These are phyloP conservation scores for Drosophila helvetica DNA, from an alignment of 2,888 invertebrate genomes.

Conservation along the genomic window DNA sequence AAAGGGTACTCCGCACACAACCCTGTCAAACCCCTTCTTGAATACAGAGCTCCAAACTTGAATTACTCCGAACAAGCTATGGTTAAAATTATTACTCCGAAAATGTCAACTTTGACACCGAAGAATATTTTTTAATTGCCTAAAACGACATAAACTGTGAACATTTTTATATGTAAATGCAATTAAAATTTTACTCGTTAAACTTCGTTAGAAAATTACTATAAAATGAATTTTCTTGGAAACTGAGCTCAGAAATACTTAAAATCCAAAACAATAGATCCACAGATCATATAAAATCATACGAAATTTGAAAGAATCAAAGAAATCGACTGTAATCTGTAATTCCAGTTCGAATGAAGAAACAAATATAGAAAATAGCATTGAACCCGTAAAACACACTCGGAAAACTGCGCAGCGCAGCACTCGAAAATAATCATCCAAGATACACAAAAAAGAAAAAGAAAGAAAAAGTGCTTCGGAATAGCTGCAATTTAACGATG, in stretches of 20 bases:
- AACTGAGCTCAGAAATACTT: neutral
- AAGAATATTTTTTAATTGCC: too few relatives aligned
- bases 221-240: neutral
- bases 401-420: slow-evolving; percentile 1
- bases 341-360: neutral
- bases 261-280: neutral
- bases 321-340: neutral
- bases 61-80: too few relatives aligned
- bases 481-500: slow-evolving; percentile 62
- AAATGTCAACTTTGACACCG: too few relatives aligned
- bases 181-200: too few relatives aligned
- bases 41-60: too few relatives aligned
- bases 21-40: too few relatives aligned
- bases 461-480: slow-evolving; percentile 17
- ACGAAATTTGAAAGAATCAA: neutral
- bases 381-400: slow-evolving; percentile 18
- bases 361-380: slow-evolving; percentile 33
- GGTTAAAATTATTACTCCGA: too few relatives aligned
- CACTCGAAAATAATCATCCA: slow-evolving; percentile 26
- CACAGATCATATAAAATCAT: too few relatives aligned
- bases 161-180: too few relatives aligned
- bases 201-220: too few relatives aligned
- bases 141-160: too few relatives aligned
- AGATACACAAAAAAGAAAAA: neutral
- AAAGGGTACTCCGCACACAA: too few relatives aligned